Conservation (phyloP, 92 coral and sea anemone genomes). For the Zoanthus gigantus region DNA sequence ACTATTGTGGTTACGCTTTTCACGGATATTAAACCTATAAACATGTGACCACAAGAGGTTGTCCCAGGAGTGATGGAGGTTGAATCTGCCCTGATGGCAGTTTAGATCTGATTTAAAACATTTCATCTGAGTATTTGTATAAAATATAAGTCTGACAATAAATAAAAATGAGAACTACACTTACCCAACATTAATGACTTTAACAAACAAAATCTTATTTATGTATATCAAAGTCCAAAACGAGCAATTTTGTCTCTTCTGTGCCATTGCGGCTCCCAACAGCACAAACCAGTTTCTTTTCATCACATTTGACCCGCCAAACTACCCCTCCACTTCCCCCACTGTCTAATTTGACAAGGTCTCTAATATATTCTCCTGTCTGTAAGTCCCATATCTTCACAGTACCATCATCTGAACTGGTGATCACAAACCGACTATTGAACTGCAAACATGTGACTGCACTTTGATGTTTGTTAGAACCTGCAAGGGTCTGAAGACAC, state of each 20-base stretch:
- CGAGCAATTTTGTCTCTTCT: constrained; percentile 97
- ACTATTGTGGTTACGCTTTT: too few species aligned
- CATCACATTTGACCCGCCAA: constrained; percentile 98
- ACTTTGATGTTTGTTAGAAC: constrained; percentile 98
- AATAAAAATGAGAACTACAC: background rate
- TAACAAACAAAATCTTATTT: constrained; percentile 49
- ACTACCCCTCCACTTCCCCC: constrained; percentile 99
- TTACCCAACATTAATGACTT: background rate
- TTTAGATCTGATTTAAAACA: too few species aligned
- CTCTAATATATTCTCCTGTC: constrained; percentile 96
- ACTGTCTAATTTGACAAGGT: constrained; percentile 96
- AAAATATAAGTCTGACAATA: background rate
- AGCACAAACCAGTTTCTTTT: constrained; percentile 97
- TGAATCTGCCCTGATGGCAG: too few species aligned
- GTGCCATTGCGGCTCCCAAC: constrained; percentile 99
- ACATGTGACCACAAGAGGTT: too few species aligned
- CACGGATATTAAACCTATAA: too few species aligned
- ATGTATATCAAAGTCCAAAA: constrained; percentile 95
- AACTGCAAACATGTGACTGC: constrained; percentile 99
- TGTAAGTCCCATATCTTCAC: constrained; percentile 98
- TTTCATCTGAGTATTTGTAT: too few species aligned
- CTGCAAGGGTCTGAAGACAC: constrained; percentile 97
- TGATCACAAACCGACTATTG: constrained; percentile 97
- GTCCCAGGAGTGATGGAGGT: too few species aligned
- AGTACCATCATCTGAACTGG: constrained; percentile 99